Conservation (phyloP, 37 sponge, comb jelly and placozoan species). For the Petrosia ficiformis region DNA sequence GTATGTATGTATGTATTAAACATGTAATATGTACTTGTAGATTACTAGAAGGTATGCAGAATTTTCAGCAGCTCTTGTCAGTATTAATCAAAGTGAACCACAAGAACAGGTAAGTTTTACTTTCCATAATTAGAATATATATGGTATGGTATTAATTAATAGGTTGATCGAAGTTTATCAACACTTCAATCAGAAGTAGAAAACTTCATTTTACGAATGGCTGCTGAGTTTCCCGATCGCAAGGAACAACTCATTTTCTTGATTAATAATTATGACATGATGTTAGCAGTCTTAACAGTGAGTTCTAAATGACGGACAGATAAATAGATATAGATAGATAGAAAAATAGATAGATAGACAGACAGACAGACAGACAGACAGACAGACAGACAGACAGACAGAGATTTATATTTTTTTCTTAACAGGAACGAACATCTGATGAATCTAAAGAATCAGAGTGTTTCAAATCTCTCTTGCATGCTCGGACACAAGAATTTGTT, state of each 20-base stretch:
- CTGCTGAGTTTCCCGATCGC: conserved; percentile 90
- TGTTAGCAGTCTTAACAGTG: conserved; percentile 87
- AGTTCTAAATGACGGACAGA: not conserved
- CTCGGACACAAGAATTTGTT: conserved; percentile 90
- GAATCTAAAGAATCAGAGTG: conserved; percentile 81
- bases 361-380: not conserved
- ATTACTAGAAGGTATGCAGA: conserved; percentile 96
- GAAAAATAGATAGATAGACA: too few relatives aligned
- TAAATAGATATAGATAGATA: not conserved
- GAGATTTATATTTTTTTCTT: conserved; percentile 3
- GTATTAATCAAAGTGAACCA: conserved; percentile 87
- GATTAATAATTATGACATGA: conserved; percentile 99
- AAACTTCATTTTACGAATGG: conserved; percentile 91
- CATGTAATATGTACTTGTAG: conserved; percentile 31
- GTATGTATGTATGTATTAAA: too few relatives aligned
- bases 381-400: not conserved
- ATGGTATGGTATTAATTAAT: not conserved
- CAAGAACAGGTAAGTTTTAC: conserved; percentile 67
- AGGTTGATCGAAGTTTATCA: conserved; percentile 70
- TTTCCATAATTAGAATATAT: not conserved
- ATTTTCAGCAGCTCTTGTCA: conserved; percentile 92
- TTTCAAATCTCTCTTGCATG: conserved; percentile 84
- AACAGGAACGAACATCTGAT: conserved; percentile 74
- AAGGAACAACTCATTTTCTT: conserved; percentile 98
- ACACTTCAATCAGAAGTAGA: conserved; percentile 92